Evolutionary conservation across 2,888 invertebrate species (phyloP).

Genomic region (Drosophila lutescens): DNA sequence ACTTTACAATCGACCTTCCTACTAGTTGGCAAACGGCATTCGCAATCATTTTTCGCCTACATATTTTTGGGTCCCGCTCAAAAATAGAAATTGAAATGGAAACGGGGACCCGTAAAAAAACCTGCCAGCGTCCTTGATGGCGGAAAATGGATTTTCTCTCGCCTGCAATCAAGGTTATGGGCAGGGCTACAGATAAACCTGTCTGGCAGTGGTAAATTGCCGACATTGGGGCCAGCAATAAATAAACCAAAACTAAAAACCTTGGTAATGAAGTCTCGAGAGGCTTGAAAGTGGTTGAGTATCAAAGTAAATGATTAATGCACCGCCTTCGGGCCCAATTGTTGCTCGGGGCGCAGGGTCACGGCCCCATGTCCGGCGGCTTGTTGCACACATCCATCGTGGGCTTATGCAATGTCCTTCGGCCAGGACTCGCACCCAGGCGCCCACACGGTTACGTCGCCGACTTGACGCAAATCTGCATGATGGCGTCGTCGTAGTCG

Average conservation of each 20-base stretch:
- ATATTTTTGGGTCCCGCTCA: slow-evolving; percentile 18
- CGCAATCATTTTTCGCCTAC: slow-evolving; percentile 5
- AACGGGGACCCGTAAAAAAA: slow-evolving; percentile 10
- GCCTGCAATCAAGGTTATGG: slow-evolving; percentile 36
- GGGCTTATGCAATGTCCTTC: slow-evolving; percentile 70
- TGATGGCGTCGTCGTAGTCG: slow-evolving; percentile 55
- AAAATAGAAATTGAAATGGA: slow-evolving; percentile 40
- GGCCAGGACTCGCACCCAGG: slow-evolving; percentile 42
- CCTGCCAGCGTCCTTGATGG: slow-evolving; percentile 20
- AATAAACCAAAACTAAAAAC: neutral
- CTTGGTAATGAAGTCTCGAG: slow-evolving; percentile 20
- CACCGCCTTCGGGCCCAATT: slow-evolving; percentile 54
- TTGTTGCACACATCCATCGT: slow-evolving; percentile 61
- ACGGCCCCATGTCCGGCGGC: slow-evolving; percentile 50
- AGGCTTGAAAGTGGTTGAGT: slow-evolving; percentile 3
- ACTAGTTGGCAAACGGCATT: slow-evolving; percentile 4
- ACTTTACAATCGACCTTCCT: slow-evolving; percentile 22
- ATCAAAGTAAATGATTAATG: slow-evolving; percentile 37
- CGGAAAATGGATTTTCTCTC: slow-evolving; percentile 39
- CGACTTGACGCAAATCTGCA: slow-evolving; percentile 63
- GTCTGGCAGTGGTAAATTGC: slow-evolving; percentile 13
- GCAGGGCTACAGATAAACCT: slow-evolving; percentile 30
- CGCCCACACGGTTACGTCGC: slow-evolving; percentile 21
- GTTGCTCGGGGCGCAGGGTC: slow-evolving; percentile 60
- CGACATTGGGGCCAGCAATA: slow-evolving; percentile 8